Evolutionary conservation across 2,113 vertebrate genomes (phyloP), one percentile per base, ranked within the genome.

Genomic region (Ceyx melanurus): DNA sequence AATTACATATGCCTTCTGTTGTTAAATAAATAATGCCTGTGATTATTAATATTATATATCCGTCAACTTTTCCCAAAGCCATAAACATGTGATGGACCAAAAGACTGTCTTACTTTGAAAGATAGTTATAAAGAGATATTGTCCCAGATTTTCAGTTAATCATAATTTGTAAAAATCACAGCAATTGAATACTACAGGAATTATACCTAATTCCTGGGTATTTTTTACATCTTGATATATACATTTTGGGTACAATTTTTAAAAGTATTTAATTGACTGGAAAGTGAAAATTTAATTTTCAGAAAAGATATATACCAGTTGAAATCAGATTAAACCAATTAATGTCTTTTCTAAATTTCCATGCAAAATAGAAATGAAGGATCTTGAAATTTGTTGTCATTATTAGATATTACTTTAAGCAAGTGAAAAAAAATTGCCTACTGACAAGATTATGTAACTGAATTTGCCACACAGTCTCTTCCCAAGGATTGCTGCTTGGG

Each of bases 371-470:
- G 46, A 84, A 82, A 82, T 73, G 14, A 89, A 73, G 5, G 16
- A 72, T 74, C 31, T 70, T 33, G 16, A 60, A 10, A 9, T 53
- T 46, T 87, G 75, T 51, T 84, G 61, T 29, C 29, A 5, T 68
- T 42, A 76, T 66, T 73, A 42, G 23, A 76, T 82, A 90, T 88
- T 65, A 53, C 21, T 66, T 89, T 22, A 67, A 13, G 56, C 33
- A 78, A 62, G 31, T 68, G 17, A 82, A 88, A 93, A 86, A 86
- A 88, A 92, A 40, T 7, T 33, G 7, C 56, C 51, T 78, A n/a
- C 74, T 84, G 64, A 62, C 28, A 76, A 76, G 25, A 19, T 40
- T 65, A 46, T 53, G 2, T 40, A 79, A 79, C 29, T 61, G 45
- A 76, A 87, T 61, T 51, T 0, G 0, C 64, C 42, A 74, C 1